Conservation (phyloP, 2,888 invertebrate species). For the Seira sanloemensis region DNA sequence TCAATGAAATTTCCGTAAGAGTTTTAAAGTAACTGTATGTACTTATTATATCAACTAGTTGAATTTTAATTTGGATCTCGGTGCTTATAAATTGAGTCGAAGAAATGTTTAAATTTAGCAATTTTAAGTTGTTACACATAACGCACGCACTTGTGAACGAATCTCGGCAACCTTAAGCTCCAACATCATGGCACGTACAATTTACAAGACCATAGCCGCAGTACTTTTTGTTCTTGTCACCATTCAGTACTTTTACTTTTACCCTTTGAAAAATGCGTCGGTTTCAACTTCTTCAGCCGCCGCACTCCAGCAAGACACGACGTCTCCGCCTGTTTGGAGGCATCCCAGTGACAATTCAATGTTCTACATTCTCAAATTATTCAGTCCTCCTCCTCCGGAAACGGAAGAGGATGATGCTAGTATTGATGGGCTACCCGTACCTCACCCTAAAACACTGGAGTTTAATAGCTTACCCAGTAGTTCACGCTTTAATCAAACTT, state of each 20-base stretch:
- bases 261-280: conserved; percentile 59
- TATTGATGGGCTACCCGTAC: conserved; percentile 53
- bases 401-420: conserved; percentile 14
- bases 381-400: conserved; percentile 34
- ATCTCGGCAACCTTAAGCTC: conserved; percentile 5
- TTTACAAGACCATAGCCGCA: conserved; percentile 58
- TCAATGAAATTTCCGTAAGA: neutral
- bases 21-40: neutral
- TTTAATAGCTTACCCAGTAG: conserved; percentile 33
- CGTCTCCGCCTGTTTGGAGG: conserved; percentile 20
- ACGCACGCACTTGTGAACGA: neutral
- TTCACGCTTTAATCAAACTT: conserved; percentile 37
- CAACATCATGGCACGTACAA: conserved; percentile 47
- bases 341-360: conserved; percentile 50
- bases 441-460: conserved; percentile 36
- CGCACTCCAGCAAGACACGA: neutral
- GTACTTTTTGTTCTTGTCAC: conserved; percentile 66
- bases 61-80: conserved; percentile 42
- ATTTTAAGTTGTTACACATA: too few species aligned
- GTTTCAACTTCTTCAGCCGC: neutral
- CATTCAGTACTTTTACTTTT: conserved; percentile 70
- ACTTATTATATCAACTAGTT: too few species aligned
- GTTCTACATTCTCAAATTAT: conserved; percentile 43
- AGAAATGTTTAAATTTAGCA: too few species aligned
- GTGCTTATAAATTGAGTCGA: conserved; percentile 23